A percentile compares a stretch with the other conserved stretches of the same genome.
These are phyloP conservation scores for Phymorhynchus buccinoides DNA, from an alignment of 1,140 invertebrate species.

Conservation along the genomic window DNA sequence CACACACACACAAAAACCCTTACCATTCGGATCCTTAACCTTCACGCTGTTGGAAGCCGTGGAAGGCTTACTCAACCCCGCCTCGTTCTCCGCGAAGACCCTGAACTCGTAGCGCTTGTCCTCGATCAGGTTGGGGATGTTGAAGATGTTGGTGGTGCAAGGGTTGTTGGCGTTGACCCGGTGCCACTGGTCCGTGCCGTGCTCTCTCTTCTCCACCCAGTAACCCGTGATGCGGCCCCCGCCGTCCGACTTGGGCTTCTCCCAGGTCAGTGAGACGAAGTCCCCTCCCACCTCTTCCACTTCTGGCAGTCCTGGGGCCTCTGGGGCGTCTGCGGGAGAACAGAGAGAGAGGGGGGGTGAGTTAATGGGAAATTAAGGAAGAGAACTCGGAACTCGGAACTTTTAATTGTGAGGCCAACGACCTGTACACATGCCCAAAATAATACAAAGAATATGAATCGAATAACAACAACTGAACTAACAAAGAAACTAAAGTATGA, in stretches of 20 bases:
- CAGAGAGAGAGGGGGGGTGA: no score
- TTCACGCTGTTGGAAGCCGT: conserved; percentile 75
- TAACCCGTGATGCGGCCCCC: conserved; percentile 96
- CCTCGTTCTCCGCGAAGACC: conserved; percentile 95
- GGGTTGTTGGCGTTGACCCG: conserved; percentile 85
- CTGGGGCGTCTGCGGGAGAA: conserved; percentile 83
- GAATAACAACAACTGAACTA: no score
- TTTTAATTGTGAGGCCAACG: no score
- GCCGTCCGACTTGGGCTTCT: conserved; percentile 93
- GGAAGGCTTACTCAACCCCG: conserved; percentile 90
- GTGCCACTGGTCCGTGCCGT: conserved; percentile 89
- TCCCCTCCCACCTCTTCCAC: conserved; percentile 96
- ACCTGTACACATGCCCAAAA: no score
- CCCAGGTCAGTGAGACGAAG: conserved; percentile 97
- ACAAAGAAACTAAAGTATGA: no score
- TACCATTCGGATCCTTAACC: conserved; percentile 84
- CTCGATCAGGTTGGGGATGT: conserved; percentile 97
- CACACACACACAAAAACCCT: no score
- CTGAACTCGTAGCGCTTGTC: conserved; percentile 97
- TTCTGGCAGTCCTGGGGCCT: conserved; percentile 89
- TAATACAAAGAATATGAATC: no score
- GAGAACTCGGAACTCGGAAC: no score
- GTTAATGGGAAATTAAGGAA: no score
- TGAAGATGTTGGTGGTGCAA: conserved; percentile 90
- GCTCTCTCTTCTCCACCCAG: conserved; percentile 95